These are phyloP conservation scores for Rhamphomyia laevipes DNA, from an alignment of 2,888 invertebrate species.

Conservation along the genomic window DNA sequence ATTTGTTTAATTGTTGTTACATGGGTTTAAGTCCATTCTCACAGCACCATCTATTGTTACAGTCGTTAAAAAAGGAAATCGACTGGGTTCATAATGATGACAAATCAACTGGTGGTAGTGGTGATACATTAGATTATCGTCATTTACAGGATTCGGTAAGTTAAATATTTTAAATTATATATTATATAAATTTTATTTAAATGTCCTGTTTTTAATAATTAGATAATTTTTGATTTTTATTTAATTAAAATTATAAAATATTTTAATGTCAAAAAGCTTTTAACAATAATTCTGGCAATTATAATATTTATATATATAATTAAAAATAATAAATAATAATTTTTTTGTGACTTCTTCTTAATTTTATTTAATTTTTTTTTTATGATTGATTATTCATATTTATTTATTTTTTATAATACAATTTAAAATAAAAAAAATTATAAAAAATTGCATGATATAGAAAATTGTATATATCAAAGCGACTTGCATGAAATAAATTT, in stretches of 20 bases:
- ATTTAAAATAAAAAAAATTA: no score
- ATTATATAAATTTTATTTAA: conserved; percentile 21
- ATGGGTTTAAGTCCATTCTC: no score
- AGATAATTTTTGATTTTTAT: no score
- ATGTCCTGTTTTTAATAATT: neutral
- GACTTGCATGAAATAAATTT: no score
- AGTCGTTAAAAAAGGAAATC: conserved; percentile 83
- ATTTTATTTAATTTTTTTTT: no score
- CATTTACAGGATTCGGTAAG: conserved; percentile 76
- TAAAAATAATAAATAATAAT: conserved; percentile 4
- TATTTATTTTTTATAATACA: no score
- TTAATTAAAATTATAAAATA: no score
- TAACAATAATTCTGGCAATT: conserved; percentile 5
- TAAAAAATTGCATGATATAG: no score
- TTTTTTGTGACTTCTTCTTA: conserved; percentile 22
- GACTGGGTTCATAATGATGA: conserved; percentile 77
- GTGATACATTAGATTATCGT: conserved; percentile 67
- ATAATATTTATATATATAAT: no score
- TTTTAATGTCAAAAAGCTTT: neutral
- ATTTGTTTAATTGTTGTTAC: no score
- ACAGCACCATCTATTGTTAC: conserved; percentile 20
- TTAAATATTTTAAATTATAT: conserved; percentile 29
- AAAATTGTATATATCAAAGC: no score
- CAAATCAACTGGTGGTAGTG: conserved; percentile 50
- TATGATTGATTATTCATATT: no score